Conservation (phyloP, 2,113 vertebrate species). For the Gracilinanus agilis region DNA sequence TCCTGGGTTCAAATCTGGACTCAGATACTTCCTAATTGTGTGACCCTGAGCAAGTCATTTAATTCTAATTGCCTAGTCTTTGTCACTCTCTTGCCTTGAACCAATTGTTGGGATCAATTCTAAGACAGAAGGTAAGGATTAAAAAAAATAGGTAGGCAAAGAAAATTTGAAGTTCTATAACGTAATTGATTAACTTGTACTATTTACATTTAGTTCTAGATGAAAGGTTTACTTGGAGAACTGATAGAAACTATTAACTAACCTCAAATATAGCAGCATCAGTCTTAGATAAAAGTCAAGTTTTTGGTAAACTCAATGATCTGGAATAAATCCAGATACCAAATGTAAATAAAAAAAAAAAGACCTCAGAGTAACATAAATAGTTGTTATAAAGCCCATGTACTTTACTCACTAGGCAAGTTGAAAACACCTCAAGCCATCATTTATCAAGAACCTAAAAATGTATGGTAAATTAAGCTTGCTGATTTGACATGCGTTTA, state of each 20-base stretch:
- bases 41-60: too few species aligned
- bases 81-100: too few species aligned
- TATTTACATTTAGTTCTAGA: not conserved
- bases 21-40: too few species aligned
- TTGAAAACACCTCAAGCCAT: not conserved
- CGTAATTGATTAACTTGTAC: not conserved
- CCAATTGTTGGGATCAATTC: too few species aligned
- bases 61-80: too few species aligned
- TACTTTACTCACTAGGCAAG: not conserved
- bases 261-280: not conserved
- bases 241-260: not conserved
- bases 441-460: not conserved
- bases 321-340: not conserved
- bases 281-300: not conserved
- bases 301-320: not conserved
- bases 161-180: not conserved
- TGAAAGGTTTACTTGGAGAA: not conserved
- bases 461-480: not conserved
- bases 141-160: not conserved
- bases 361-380: not conserved
- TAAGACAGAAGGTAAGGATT: too few species aligned
- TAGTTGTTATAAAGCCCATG: not conserved
- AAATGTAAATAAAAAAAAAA: not conserved
- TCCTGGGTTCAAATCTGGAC: too few species aligned
- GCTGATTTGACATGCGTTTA: not conserved